Evolutionary conservation across 2,888 invertebrate genomes (phyloP).

Genomic region (Pachydiplax longipennis): DNA sequence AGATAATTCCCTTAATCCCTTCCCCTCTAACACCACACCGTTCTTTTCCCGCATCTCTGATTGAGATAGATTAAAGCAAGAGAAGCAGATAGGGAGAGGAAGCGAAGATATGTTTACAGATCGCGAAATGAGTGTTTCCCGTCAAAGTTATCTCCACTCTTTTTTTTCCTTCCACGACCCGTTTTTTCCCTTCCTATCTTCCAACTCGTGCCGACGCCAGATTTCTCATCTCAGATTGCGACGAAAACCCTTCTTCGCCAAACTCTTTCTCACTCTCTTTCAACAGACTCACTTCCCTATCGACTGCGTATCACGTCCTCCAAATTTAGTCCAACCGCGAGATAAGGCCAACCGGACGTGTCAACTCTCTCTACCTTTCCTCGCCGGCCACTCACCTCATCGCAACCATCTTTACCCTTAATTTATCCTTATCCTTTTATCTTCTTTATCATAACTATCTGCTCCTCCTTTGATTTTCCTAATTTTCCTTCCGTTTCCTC

Average conservation of each 20-base stretch:
- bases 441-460: neutral
- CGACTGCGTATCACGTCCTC: slow-evolving; percentile 38
- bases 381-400: neutral
- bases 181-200: neutral
- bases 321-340: slow-evolving; percentile 20
- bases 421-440: neutral
- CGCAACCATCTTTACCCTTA: neutral
- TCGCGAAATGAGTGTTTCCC: slow-evolving; percentile 31
- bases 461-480: neutral
- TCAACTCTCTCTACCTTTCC: neutral
- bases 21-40: neutral
- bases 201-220: neutral
- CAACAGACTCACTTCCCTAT: slow-evolving; percentile 26
- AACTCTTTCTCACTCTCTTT: neutral
- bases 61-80: neutral
- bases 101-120: neutral
- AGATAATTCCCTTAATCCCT: neutral
- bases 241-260: slow-evolving; percentile 14
- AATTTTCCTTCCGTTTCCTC: neutral
- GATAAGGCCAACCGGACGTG: neutral
- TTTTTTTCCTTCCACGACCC: neutral
- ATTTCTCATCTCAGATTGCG: slow-evolving; percentile 34
- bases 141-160: slow-evolving; percentile 12
- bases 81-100: neutral
- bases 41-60: neutral